These are phyloP conservation scores for Kradibia gibbosae DNA, from an alignment of 1,140 invertebrate species.

Conservation along the genomic window DNA sequence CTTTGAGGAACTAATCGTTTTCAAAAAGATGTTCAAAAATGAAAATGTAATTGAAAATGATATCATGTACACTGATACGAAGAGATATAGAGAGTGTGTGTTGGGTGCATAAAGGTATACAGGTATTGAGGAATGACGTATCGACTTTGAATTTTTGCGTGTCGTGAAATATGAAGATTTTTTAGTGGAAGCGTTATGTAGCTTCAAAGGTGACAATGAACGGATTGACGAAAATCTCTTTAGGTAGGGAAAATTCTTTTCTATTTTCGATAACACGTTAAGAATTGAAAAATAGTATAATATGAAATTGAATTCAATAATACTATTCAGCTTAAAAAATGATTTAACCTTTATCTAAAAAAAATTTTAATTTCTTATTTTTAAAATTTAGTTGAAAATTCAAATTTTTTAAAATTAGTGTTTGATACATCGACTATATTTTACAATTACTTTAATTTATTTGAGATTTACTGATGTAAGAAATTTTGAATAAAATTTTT, in stretches of 20 bases:
- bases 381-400: too few species aligned
- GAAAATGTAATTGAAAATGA: background rate
- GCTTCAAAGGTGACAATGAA: slow-evolving; percentile 16
- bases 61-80: background rate
- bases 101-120: background rate
- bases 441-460: too few species aligned
- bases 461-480: too few species aligned
- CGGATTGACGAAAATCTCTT: background rate
- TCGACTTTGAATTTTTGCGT: slow-evolving; percentile 3
- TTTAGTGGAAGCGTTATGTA: background rate
- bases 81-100: background rate
- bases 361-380: too few species aligned
- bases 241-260: background rate
- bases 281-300: slow-evolving; percentile 10
- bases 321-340: background rate
- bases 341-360: too few species aligned
- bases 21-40: background rate
- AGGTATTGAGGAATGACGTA: background rate
- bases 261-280: slow-evolving; percentile 7
- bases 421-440: too few species aligned
- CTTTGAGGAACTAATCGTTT: background rate
- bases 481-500: too few species aligned
- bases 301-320: background rate
- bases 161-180: background rate
- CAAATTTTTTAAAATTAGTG: too few species aligned